Percentiles rank a stretch among this genome's conserved stretches.
phyloP scores from a whole-genome alignment of 1,140 invertebrate species.

The Atta cephalotes region DNA sequence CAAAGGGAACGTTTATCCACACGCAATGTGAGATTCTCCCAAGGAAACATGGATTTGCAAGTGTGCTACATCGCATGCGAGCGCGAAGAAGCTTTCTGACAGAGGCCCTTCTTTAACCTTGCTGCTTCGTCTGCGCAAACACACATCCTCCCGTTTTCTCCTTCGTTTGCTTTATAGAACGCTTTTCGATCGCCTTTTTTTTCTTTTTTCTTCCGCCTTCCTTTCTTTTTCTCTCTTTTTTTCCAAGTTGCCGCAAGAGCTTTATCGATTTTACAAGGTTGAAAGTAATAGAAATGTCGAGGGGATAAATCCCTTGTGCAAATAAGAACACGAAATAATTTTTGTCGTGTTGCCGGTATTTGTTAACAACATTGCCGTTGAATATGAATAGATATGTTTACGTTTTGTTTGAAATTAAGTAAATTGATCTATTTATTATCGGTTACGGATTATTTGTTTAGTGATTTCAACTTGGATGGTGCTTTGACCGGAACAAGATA shows the following conservation, averaged over 20 bases:
- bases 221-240: neutral
- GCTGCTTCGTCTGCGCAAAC: slow-evolving; percentile 42
- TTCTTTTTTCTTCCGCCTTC: neutral
- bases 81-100: slow-evolving; percentile 60
- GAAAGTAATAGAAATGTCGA: slow-evolving; percentile 1
- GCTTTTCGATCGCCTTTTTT: slow-evolving; percentile 32
- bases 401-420: neutral
- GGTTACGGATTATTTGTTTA: neutral
- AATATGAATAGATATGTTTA: neutral
- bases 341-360: neutral
- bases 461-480: neutral
- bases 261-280: slow-evolving; percentile 32
- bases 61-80: slow-evolving; percentile 51
- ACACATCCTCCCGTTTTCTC: slow-evolving; percentile 50
- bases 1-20: slow-evolving; percentile 62
- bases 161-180: slow-evolving; percentile 42
- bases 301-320: neutral
- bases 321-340: slow-evolving; percentile 27
- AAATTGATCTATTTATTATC: neutral
- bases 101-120: slow-evolving; percentile 49
- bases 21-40: slow-evolving; percentile 52
- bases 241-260: slow-evolving; percentile 6
- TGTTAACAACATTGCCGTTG: neutral
- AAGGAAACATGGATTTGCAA: slow-evolving; percentile 65
- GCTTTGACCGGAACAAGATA: neutral